Evolutionary conservation across 2,113 vertebrate species (phyloP).

Genomic region (Chamaea fasciata): DNA sequence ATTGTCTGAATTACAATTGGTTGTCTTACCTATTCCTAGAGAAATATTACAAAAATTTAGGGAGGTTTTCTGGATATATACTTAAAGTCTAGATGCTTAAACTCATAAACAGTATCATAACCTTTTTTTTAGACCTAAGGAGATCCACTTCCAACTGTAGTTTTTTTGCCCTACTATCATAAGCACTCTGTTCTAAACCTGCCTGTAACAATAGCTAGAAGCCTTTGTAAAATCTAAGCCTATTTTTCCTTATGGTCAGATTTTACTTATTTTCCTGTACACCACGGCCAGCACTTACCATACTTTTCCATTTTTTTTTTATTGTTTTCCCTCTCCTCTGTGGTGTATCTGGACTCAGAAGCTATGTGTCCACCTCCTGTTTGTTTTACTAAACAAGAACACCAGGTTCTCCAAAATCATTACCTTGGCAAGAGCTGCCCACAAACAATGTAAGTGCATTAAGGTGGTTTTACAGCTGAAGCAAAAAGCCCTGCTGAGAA

Average conservation of each 20-base stretch:
- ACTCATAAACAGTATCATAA: background rate
- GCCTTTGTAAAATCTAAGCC: background rate
- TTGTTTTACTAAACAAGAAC: background rate
- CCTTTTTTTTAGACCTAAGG: background rate
- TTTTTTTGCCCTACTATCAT: background rate
- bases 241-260: background rate
- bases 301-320: background rate
- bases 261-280: background rate
- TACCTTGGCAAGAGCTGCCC: background rate
- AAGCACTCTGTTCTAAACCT: background rate
- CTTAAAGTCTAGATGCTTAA: background rate
- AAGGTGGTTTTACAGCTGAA: background rate
- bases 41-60: background rate
- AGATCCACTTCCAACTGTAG: background rate
- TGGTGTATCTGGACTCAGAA: background rate
- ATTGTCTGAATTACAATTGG: background rate
- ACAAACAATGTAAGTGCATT: background rate
- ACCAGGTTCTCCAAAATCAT: background rate
- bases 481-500: background rate
- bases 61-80: background rate
- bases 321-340: rapidly evolving
- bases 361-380: background rate
- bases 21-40: background rate
- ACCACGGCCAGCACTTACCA: background rate
- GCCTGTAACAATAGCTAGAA: background rate